phyloP scores from a whole-genome alignment of 2,797 vertebrate genomes.

The Acipenser transmontanus region DNA sequence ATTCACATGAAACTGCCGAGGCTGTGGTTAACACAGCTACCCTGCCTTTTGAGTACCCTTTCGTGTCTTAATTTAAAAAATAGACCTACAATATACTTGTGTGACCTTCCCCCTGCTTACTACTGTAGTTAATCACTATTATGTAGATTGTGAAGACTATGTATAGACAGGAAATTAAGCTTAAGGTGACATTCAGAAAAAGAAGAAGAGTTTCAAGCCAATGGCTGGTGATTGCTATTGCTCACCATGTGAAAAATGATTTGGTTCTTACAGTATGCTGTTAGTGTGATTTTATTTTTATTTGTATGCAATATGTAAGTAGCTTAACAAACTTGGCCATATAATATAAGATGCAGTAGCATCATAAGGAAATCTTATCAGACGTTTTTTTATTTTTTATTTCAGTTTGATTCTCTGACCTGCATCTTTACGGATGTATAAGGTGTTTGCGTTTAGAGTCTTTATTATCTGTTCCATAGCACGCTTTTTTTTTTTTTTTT shows the following conservation, averaged over 20 bases:
- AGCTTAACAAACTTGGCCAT: background rate
- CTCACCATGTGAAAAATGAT: background rate
- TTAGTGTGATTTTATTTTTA: background rate
- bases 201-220: conserved; percentile 11
- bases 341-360: background rate
- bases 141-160: conserved; percentile 26
- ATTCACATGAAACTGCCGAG: conserved; percentile 42
- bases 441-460: background rate
- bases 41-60: conserved; percentile 52
- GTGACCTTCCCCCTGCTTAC: conserved; percentile 14
- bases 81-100: conserved; percentile 12
- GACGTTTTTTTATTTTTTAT: background rate
- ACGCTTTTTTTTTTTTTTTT: background rate
- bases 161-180: conserved; percentile 23
- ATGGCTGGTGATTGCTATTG: background rate
- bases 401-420: background rate
- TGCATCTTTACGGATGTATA: background rate
- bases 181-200: conserved; percentile 22
- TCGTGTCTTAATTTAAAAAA: conserved; percentile 58
- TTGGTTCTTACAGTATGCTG: background rate
- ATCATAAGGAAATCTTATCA: background rate
- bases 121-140: conserved; percentile 38
- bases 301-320: background rate
- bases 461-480: background rate
- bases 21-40: conserved; percentile 48